Base-by-base conservation (phyloP, 1,140 invertebrate genomes). In the Eupeodes corollae region DNA sequence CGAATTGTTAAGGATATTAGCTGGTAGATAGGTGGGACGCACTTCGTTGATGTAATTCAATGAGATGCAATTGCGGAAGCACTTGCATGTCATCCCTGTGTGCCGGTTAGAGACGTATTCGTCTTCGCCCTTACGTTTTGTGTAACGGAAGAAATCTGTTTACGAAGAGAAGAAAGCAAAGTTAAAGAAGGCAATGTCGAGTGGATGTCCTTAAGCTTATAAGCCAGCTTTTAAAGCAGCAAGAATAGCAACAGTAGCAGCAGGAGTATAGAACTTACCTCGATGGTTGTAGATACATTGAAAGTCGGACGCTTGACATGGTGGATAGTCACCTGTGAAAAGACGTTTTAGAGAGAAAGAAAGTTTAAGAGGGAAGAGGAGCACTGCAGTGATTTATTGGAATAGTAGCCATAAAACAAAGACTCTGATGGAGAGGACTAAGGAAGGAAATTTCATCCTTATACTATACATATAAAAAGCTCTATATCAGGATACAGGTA, bases 1-100 rank as follows among this genome's bases (percentile, higher is more conserved):
- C 21, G 42, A 49, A 52, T 59, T 65, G 13, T 52, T 55, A 26
- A 52, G 51, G 13, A 51, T 35, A 41, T 63, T 55, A 47, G 57
- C 43, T 14, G 63, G 54, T 42, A 66, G 44, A 51, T 61, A 65
- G 8, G 62, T 53, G 21, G 63, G 56, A 14, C 63, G 54, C 14
- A 64, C 61, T 56, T 67, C 61, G 47, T 43, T 53, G 16, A 62
- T 41, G 49, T 63, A 67, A 51, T 65, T 63, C 6, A 67, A 51
- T 21, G 61, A 59, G 42, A 60, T 59, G 45, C 64, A 67, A 47
- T 67, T 67, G 46, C 57, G 61, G 46, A 61, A 61, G 47, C 64
- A 67, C 39, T 58, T 57, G 45, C 64, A 67, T 26, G 54, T 42
- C 60, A 67, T 67, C 30, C 63, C 64, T 34, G 55, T 41, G 19